Percentiles rank a stretch among this genome's conserved stretches.
Conservation (phyloP, 2,113 vertebrate genomes). For the Meleagris gallopavo region DNA sequence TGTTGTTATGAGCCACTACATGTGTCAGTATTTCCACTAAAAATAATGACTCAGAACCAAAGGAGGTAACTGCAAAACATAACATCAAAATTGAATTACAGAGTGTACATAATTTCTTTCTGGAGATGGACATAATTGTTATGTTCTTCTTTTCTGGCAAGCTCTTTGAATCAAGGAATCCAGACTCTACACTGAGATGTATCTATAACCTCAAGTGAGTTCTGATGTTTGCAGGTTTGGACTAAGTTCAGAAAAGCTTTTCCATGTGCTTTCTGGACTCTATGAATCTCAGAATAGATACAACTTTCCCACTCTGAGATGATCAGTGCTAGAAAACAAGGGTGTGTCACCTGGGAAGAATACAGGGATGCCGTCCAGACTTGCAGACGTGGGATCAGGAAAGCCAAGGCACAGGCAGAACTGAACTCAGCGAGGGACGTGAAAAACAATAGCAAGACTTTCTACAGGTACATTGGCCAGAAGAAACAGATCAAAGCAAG, state of each 20-base stretch:
- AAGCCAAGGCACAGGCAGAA: too few relatives aligned
- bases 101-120: conserved; percentile 31
- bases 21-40: conserved; percentile 24
- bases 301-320: neutral
- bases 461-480: too few relatives aligned
- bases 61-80: neutral
- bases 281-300: neutral
- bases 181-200: neutral
- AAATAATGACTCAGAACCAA: conserved; percentile 6
- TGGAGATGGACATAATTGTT: neutral
- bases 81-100: conserved; percentile 53
- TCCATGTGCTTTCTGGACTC: neutral
- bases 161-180: neutral
- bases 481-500: too few relatives aligned
- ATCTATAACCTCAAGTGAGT: neutral
- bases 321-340: neutral
- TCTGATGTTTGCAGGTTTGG: neutral
- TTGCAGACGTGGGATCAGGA: too few relatives aligned
- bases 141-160: neutral
- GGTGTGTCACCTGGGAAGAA: too few relatives aligned
- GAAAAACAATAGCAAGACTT: too few relatives aligned
- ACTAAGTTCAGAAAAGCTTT: neutral
- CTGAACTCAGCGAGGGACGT: too few relatives aligned
- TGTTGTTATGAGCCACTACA: neutral
- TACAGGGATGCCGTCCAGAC: too few relatives aligned